Evolutionary conservation across 2,113 vertebrate genomes (phyloP), one percentile per base, ranked within the genome.

Genomic region (Lanius collurio): DNA sequence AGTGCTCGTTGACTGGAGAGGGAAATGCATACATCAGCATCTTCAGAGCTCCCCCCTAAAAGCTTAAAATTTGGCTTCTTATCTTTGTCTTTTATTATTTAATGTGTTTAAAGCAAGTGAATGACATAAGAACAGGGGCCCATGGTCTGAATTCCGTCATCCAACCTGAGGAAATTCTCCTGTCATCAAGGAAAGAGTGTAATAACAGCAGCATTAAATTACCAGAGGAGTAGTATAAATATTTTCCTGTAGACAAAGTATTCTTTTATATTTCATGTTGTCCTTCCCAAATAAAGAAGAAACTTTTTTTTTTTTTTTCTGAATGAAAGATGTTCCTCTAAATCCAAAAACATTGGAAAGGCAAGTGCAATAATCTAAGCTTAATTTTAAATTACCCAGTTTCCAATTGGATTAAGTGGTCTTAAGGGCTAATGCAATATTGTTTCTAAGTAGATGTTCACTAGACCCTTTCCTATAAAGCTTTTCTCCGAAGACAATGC

Each of bases 101-200:
- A 50, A 21, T 4, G 1, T 67, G 10, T 63, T 90, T 47, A 74
- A 78, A 81, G n/a, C 7, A 59, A 81, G 39, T 26, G 13, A 64
- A 44, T 70, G 37, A 30, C 0, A 0, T 64, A 26, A 47, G 24
- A 86, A 41, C 11, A 57, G 20, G 33, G 5, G 6, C 13, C 21
- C 19, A 4, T 64, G 93, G 49, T 67, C 41, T 62, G 53, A 87
- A 21, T 87, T 74, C 31, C 26, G 13, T 10, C 12, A 57, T 7
- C 27, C 63, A 79, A 35, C 22, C 30, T 70, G 37, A 30, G 70
- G 46, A 74, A 77, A 59, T 82, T 75, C 15, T 50, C 6, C 23
- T 57, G 39, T 64, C 31, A 49, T 15, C 15, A 41, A 33, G 24
- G 39, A 62, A 79, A 57, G 59, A 33, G 27, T 86, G n/a, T 55